These are phyloP conservation scores for Phainopepla nitens DNA, from an alignment of 2,113 vertebrate genomes.

Conservation along the genomic window DNA sequence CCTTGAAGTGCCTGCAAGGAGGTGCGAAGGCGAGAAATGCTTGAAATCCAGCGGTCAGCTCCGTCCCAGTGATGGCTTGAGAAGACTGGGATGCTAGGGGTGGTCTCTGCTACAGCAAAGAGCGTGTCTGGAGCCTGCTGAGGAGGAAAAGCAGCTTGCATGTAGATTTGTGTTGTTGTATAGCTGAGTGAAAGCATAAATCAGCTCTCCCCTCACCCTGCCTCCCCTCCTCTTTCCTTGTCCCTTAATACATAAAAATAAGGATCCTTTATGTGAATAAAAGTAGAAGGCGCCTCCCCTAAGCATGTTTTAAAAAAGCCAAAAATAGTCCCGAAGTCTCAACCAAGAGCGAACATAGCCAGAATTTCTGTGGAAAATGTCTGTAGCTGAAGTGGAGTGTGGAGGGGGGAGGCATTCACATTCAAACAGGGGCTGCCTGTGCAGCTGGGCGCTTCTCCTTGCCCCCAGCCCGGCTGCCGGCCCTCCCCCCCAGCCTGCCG, in stretches of 20 bases:
- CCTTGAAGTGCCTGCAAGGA: not conserved
- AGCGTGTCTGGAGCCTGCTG: not conserved
- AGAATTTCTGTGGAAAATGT: constrained; percentile 60
- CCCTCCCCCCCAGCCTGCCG: not conserved
- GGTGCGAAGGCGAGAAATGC: not conserved
- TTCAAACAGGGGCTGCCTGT: not conserved
- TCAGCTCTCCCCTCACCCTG: not conserved
- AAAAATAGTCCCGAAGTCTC: constrained; percentile 54
- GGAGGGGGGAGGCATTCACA: not conserved
- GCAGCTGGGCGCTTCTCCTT: not conserved
- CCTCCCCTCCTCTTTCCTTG: not conserved
- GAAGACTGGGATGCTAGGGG: not conserved
- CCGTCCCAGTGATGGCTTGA: not conserved
- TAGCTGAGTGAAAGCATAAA: not conserved
- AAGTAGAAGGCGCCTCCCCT: not conserved
- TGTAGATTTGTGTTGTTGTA: not conserved
- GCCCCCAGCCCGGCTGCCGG: not conserved
- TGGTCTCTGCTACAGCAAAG: not conserved
- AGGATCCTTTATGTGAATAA: constrained; percentile 33
- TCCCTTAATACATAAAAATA: constrained; percentile 24
- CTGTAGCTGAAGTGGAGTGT: not conserved
- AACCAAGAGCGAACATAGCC: constrained; percentile 13
- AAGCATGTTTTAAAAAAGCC: constrained; percentile 22
- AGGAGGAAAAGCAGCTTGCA: not conserved
- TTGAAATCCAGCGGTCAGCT: not conserved